Percentiles rank a stretch among this genome's conserved stretches.
Conservation (phyloP, 2,113 vertebrate species). For the Oreocharis arfaki region DNA sequence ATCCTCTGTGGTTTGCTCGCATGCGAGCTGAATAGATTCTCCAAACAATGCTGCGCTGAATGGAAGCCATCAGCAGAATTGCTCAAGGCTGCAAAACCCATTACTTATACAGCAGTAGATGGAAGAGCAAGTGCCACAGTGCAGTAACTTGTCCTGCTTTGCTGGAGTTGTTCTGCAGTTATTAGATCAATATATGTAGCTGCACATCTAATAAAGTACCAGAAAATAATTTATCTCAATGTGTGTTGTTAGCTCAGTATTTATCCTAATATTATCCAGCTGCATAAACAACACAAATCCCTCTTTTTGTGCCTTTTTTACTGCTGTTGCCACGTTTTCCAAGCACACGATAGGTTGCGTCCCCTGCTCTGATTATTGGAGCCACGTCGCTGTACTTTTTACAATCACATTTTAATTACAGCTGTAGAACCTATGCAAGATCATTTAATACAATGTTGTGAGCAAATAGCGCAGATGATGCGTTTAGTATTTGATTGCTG, state of each 20-base stretch:
- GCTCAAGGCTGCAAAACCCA: slow-evolving; percentile 34
- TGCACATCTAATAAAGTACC: background rate
- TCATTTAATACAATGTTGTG: slow-evolving; percentile 50
- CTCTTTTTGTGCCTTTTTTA: background rate
- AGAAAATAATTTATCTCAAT: background rate
- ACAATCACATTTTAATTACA: slow-evolving; percentile 42
- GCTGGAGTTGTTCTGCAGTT: background rate
- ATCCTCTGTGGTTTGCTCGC: slow-evolving; percentile 37
- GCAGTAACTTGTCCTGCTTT: slow-evolving; percentile 6
- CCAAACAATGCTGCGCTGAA: background rate
- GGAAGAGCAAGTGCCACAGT: background rate
- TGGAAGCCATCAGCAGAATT: slow-evolving; percentile 32
- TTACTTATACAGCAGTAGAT: background rate
- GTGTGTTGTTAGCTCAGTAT: background rate
- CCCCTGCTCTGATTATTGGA: background rate
- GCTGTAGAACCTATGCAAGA: slow-evolving; percentile 25
- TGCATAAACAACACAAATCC: background rate
- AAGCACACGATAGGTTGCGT: background rate
- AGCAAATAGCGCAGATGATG: slow-evolving; percentile 48
- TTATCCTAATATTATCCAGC: background rate
- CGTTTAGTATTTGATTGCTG: slow-evolving; percentile 48
- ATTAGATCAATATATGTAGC: background rate
- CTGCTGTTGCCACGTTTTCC: background rate
- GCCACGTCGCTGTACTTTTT: background rate
- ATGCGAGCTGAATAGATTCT: background rate